These are phyloP conservation scores for Cephonodes hylas DNA, from an alignment of 2,888 invertebrate species.

Conservation along the genomic window DNA sequence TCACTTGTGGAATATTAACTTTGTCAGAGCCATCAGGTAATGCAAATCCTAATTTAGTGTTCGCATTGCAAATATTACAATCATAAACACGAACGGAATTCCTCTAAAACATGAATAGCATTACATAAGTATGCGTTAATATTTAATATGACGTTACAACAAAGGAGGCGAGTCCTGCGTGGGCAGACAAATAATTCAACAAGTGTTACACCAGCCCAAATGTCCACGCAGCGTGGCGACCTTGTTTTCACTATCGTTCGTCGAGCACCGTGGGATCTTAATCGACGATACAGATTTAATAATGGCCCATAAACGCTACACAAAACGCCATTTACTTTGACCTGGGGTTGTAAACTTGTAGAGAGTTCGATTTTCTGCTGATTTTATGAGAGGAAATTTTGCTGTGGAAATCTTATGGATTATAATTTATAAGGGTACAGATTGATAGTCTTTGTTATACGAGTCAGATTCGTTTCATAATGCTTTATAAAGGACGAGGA, in stretches of 20 bases:
- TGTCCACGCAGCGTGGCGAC: slow-evolving; percentile 68
- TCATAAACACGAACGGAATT: not conserved
- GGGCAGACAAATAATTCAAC: not conserved
- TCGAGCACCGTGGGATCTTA: slow-evolving; percentile 31
- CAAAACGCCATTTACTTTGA: not conserved
- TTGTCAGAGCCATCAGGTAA: too few species aligned
- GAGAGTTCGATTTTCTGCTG: not conserved
- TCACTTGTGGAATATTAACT: too few species aligned
- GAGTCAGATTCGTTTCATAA: too few species aligned
- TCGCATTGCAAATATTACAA: too few species aligned
- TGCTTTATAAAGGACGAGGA: too few species aligned
- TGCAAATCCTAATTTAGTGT: too few species aligned
- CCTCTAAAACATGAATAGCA: not conserved
- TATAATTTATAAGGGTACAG: not conserved
- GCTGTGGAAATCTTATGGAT: not conserved
- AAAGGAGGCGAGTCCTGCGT: not conserved
- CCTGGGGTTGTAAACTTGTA: too few species aligned
- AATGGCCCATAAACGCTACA: not conserved
- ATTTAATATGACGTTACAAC: not conserved
- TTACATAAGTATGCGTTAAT: not conserved
- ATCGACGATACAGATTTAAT: not conserved
- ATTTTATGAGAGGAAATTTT: not conserved
- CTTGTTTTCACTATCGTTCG: slow-evolving; percentile 76
- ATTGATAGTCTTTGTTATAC: too few species aligned
- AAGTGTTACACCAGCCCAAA: slow-evolving; percentile 53